Evolutionary conservation across 2,888 invertebrate genomes (phyloP).

Genomic region (Himalopsyche kuldschensis): DNA sequence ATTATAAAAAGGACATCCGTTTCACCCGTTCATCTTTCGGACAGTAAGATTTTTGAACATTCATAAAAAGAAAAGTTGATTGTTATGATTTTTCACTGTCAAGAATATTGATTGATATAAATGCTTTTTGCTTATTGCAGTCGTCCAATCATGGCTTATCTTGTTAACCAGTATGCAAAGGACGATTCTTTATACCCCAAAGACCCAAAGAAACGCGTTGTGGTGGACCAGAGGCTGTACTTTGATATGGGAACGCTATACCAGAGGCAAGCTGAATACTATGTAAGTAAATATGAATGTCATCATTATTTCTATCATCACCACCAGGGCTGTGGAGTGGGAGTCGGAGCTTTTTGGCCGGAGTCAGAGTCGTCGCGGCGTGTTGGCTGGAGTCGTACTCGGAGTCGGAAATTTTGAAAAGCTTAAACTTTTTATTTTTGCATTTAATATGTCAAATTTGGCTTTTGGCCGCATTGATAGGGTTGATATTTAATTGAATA

Average conservation of each 20-base stretch:
- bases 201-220: slow-evolving; percentile 62
- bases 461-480: no score
- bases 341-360: no score
- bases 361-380: no score
- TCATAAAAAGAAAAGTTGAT: background rate
- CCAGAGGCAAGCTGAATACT: slow-evolving; percentile 56
- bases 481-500: no score
- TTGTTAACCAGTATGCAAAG: slow-evolving; percentile 67
- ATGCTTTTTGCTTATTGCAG: slow-evolving; percentile 51
- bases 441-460: no score
- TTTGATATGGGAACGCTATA: slow-evolving; percentile 65
- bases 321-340: no score
- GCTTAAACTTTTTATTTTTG: no score
- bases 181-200: slow-evolving; percentile 67
- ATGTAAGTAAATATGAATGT: slow-evolving; percentile 56
- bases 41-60: background rate
- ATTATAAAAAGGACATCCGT: no score
- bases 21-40: background rate
- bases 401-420: no score
- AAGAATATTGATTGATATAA: slow-evolving; percentile 2
- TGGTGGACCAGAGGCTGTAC: slow-evolving; percentile 65
- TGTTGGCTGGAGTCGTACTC: no score
- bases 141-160: slow-evolving; percentile 68
- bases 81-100: no score
- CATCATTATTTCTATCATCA: no score